Base-by-base conservation (phyloP, 23 tunicate species). In the Phallusia fumigata region DNA sequence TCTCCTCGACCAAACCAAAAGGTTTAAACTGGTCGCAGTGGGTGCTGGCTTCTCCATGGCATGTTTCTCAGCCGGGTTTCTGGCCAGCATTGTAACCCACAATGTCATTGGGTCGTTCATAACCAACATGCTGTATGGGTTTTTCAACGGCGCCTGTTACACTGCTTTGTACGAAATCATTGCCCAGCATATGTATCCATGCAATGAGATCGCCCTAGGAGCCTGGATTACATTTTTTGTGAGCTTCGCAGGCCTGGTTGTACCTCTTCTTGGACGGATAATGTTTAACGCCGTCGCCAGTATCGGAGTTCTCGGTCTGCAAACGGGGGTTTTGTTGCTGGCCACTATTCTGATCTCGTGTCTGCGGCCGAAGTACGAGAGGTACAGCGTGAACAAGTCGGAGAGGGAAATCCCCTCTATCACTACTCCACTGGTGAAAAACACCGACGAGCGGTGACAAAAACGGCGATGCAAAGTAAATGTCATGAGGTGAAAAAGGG, bases 81-180 rank as follows among this genome's bases (percentile, higher is more conserved):
- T 64, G 21, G 0, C 75, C 12, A 64, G 85, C 19, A 35, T 90
- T 35, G 28, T 18, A 16, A 34, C 21, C 0, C 58, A 72, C 0
- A 77, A 35, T 33, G 21, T 53, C 10, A 21, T 47, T 30, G 89
- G 80, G 12, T 28, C 81, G n/a, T 81, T 36, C 80, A 36, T 50
- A n/a, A 52, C 95, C 12, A 88, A 85, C 50, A 35, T 77, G 36
- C 22, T 78, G 0, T 64, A 79, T 64, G 95, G 95, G 12, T 76
- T 90, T 82, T 90, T 90, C 64, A 90, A 86, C 75, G 95, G 90
- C 0, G 86, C 95, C 26, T 84, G 90, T 32, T 88, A 90, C 74
- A 90, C 95, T 18, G 79, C 90, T 0, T 31, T 90, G 49, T 90
- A 86, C 69, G 95, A 90, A 76, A 82, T 86, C 19, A 89, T 88